Evolutionary conservation across 2,113 vertebrate species (phyloP), one percentile per base, ranked within the genome.

Genomic region (Malurus elegans): DNA sequence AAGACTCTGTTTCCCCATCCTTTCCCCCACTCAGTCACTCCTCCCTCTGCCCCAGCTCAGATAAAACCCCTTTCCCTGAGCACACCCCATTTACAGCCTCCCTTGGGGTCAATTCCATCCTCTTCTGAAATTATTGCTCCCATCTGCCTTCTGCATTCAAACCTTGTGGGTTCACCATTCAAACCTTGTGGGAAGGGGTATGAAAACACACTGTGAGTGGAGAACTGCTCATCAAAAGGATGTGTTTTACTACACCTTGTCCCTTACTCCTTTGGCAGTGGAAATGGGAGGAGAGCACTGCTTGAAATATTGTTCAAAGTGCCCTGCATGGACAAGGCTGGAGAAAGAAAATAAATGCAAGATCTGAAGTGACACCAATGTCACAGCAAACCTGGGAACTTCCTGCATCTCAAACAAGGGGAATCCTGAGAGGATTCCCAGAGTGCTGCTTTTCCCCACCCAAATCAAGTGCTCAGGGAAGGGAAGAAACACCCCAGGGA

Each of bases 191-290:
- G 24, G 44, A 86, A 57, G 48, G 29, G 32, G 10, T 2, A 14
- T 7, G 21, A 57, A 88, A 88, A 29, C 44, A 38, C 6, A 2
- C 2, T 19, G 5, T 16, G 8, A 4, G 32, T 32, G 42, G 26
- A 32, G 44, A 79, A 18, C 19, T 18, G 15, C 4, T 42, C 19
- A 44, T 26, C 53, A 32, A 58, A 40, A 38, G 31, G 44, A 65
- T 5, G 6, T 14, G 8, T 73, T 92, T 90, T 51, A 12, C 25
- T 40, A 5, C 21, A 25, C 28, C 1, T 0, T 6, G 38, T 50
- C 38, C 36, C 26, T 74, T 24, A 34, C 5, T 4, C 5, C 0
- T 56, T 29, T n/a, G 7, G 16, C 62, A 24, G n/a, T 53, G n/a
- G 62, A 72, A 60, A 40, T 3, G 48, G 17, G 45, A 40, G n/a